Conservation (phyloP, 1,140 invertebrate genomes). For the Diprion similis region DNA sequence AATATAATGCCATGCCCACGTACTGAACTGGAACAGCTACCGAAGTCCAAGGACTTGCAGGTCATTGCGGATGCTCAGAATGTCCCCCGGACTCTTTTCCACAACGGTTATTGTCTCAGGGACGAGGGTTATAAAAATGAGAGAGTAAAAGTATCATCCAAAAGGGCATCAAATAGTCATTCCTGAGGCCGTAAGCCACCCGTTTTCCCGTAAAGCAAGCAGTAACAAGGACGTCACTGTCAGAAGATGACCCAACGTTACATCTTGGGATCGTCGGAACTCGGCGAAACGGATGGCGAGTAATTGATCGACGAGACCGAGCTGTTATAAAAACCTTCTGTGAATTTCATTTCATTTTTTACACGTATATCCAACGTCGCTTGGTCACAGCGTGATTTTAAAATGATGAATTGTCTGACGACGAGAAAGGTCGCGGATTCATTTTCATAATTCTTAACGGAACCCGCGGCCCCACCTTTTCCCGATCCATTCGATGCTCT, state of each 20-base stretch:
- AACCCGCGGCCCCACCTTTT: neutral
- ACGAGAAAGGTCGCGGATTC: neutral
- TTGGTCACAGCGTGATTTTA: neutral
- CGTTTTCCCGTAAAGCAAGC: neutral
- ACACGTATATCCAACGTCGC: neutral
- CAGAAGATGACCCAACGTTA: neutral
- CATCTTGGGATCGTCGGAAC: neutral
- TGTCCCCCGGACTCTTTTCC: neutral
- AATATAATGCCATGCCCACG: neutral
- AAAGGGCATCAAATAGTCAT: neutral
- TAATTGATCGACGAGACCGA: neutral
- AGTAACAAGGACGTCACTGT: neutral
- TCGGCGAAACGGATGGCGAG: neutral
- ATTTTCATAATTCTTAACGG: neutral
- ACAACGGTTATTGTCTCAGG: neutral
- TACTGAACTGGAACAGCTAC: neutral
- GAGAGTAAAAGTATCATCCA: neutral
- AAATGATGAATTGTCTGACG: neutral
- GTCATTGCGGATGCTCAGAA: neutral
- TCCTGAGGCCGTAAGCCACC: neutral
- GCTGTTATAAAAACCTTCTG: no score
- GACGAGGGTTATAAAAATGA: slow-evolving; percentile 2
- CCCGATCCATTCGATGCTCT: neutral
- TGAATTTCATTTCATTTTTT: no score
- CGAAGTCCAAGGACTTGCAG: neutral